A percentile compares a stretch with the other conserved stretches of the same genome.
These are phyloP conservation scores for Stylophora pistillata DNA, from an alignment of 64 coral and sea anemone species.

Conservation along the genomic window DNA sequence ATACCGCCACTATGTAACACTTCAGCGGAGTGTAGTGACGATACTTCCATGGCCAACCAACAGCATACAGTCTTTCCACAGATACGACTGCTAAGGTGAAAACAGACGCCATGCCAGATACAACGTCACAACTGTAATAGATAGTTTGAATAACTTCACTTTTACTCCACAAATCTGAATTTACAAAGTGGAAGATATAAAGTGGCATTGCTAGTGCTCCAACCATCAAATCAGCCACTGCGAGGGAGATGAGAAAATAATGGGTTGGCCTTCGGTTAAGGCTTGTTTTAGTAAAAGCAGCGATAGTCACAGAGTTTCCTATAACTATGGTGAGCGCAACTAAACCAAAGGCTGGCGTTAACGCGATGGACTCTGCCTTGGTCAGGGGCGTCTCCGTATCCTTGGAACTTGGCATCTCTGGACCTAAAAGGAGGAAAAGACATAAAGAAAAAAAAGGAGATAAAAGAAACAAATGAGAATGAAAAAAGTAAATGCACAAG, in stretches of 20 bases:
- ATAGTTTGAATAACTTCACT: neutral
- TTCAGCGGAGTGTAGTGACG: conserved; percentile 61
- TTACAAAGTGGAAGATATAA: conserved; percentile 60
- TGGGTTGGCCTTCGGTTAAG: conserved; percentile 75
- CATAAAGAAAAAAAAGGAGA: neutral
- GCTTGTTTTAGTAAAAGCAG: conserved; percentile 69
- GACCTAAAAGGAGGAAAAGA: neutral
- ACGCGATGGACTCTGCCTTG: conserved; percentile 28
- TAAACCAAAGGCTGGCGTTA: conserved; percentile 55
- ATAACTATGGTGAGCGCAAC: conserved; percentile 54
- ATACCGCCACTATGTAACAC: conserved; percentile 52
- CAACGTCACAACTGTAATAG: conserved; percentile 74
- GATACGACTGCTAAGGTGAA: conserved; percentile 82
- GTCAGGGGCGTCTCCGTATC: neutral
- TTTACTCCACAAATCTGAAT: neutral
- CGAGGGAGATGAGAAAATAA: conserved; percentile 82
- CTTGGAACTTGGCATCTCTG: neutral
- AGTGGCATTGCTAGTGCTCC: conserved; percentile 74
- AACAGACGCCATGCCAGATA: conserved; percentile 80
- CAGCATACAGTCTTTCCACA: conserved; percentile 80
- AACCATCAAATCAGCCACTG: conserved; percentile 86
- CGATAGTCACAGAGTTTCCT: conserved; percentile 72
- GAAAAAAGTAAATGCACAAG: no score
- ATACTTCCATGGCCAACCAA: conserved; percentile 73
- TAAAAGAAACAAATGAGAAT: no score